phyloP scores from a whole-genome alignment of 1,140 invertebrate species.

The Trigoniulus corallinus region DNA sequence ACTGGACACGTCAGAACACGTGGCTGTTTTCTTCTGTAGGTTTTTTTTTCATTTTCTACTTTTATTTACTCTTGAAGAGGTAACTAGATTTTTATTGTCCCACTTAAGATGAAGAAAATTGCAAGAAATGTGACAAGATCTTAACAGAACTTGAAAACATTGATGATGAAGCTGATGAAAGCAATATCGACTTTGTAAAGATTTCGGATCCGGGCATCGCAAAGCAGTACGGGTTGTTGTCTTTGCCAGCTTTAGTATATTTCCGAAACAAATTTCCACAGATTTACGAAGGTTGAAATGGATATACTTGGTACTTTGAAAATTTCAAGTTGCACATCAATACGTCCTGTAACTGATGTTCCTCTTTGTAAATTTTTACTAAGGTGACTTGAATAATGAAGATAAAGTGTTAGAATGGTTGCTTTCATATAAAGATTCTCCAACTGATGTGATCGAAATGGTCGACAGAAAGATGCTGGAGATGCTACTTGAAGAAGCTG shows the following conservation, averaged over 20 bases:
- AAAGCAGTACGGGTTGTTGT: conserved; percentile 71
- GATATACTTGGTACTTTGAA: not conserved
- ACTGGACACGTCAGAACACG: conserved; percentile 71
- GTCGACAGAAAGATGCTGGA: conserved; percentile 21
- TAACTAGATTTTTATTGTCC: conserved; percentile 9
- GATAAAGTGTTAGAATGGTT: conserved; percentile 20
- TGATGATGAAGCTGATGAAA: conserved; percentile 80
- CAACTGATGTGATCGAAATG: conserved; percentile 20
- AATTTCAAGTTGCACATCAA: not conserved
- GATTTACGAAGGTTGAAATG: conserved; percentile 44
- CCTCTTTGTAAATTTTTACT: not conserved
- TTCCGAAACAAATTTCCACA: conserved; percentile 79
- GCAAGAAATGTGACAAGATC: conserved; percentile 60
- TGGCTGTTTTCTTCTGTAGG: conserved; percentile 86
- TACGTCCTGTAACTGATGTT: not conserved
- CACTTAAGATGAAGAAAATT: conserved; percentile 53
- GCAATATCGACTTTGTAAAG: conserved; percentile 85
- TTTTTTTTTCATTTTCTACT: conserved; percentile 11
- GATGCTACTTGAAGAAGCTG: conserved; percentile 19
- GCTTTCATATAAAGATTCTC: conserved; percentile 15
- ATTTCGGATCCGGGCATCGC: conserved; percentile 42
- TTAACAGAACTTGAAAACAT: conserved; percentile 81
- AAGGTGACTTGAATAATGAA: conserved; percentile 18
- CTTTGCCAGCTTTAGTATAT: conserved; percentile 66
- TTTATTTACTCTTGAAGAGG: not conserved